Conservation (phyloP, 2,888 invertebrate species). For the Papilio elwesi region DNA sequence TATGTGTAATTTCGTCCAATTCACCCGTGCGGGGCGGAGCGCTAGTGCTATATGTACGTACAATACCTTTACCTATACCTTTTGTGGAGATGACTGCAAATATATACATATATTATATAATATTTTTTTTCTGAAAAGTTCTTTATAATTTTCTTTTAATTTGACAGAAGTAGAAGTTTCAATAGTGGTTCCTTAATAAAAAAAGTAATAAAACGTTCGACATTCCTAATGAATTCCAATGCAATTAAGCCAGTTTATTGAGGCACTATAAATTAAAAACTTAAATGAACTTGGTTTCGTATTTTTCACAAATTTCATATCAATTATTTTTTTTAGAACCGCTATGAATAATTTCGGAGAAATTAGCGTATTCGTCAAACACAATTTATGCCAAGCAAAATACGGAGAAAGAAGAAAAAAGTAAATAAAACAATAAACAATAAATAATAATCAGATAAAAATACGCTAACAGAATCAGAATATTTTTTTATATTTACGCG, state of each 20-base stretch:
- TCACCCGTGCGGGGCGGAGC: no score
- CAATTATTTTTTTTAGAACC: conserved; percentile 16
- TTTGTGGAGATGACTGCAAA: no score
- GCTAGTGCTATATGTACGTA: no score
- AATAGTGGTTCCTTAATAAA: not conserved
- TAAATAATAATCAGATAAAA: no score
- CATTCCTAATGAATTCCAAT: conserved; percentile 22
- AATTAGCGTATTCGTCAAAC: not conserved
- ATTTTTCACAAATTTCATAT: not conserved
- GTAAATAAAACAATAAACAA: no score
- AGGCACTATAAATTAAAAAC: not conserved
- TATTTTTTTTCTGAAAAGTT: no score
- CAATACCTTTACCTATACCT: no score
- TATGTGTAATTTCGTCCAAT: no score
- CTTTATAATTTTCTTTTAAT: not conserved
- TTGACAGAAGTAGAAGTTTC: not conserved
- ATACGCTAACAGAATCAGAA: no score
- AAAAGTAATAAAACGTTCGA: conserved; percentile 26
- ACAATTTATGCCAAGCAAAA: no score
- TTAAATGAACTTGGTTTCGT: not conserved
- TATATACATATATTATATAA: no score
- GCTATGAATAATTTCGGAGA: not conserved
- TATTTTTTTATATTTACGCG: no score
- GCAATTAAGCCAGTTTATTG: conserved; percentile 37
- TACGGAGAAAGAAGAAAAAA: not conserved